Base-by-base conservation (phyloP, 2,797 vertebrate genomes). In the Pogoniulus pusillus region DNA sequence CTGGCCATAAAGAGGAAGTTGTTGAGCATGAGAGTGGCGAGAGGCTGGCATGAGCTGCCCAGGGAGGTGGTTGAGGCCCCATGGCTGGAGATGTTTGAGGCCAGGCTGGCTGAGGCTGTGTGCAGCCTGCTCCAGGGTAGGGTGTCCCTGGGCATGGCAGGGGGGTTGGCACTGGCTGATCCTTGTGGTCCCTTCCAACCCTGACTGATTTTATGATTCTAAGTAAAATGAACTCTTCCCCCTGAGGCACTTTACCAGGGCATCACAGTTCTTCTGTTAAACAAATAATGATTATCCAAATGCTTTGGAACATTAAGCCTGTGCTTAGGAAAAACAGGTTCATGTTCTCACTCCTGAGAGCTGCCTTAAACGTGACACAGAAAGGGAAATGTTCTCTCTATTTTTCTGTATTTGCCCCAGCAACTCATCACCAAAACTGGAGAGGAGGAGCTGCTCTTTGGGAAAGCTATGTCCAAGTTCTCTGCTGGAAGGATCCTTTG, bases 241-340 rank as follows among this genome's bases (percentile, higher is more conserved):
- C 93, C 70, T 72, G 68, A 91, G 64, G 45, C 47, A 16, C 7
- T 12, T 65, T 15, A 41, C 35, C 6, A 10, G 53, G 53, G 79
- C 68, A 60, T 77, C 63, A 29, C 45, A 66, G 83, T 35, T 70
- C 49, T 35, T 70, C 49, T 41, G 43, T 85, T 91, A 86, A 79
- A 81, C 49, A 54, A 94, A 92, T 60, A 27, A 11, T 84, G 96
- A 90, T 94, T 95, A 90, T 91, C 41, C 60, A 26, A 65, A 53
- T 27, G 23, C 59, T 92, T 88, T 62, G 72, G 75, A 96, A 94
- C 87, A 92, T 96, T 96, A 96, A 94, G 82, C 69, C 66, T 10
- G 27, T 54, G 72, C 54, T 96, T 92, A 94, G 80, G 83, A 83
- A 88, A 90, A 81, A 43, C 26, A 45, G 82, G 83, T 87, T 81